Conservation (phyloP, 2,888 invertebrate species). For the Ferdinandea cuprea region DNA sequence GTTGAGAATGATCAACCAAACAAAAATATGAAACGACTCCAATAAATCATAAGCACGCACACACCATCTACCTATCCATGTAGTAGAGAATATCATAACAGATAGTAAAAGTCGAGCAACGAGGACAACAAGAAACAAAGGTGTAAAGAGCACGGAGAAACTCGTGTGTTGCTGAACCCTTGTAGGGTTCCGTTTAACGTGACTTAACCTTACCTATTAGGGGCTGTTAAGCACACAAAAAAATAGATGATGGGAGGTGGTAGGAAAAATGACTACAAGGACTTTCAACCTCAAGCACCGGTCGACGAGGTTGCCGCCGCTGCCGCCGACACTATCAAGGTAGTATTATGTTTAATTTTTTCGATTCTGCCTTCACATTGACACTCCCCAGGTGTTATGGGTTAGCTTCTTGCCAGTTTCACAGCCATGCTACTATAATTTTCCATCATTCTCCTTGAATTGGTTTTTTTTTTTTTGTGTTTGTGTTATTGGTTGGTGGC, state of each 20-base stretch:
- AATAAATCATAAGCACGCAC: too few relatives aligned
- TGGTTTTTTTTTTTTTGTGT: too few relatives aligned
- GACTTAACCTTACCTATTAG: constrained; percentile 45
- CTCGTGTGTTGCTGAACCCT: neutral
- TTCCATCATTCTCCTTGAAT: constrained; percentile 25
- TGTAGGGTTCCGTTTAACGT: constrained; percentile 9
- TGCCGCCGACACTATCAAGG: constrained; percentile 8
- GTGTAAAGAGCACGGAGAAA: too few relatives aligned
- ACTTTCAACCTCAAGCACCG: constrained; percentile 32
- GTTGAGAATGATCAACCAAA: too few relatives aligned
- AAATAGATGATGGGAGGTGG: neutral
- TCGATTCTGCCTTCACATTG: constrained; percentile 49
- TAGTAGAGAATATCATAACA: constrained; percentile 9
- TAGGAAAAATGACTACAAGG: constrained; percentile 24
- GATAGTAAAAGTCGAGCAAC: neutral
- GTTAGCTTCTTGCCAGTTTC: constrained; percentile 17
- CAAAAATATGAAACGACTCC: too few relatives aligned
- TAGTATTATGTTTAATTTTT: constrained; percentile 10
- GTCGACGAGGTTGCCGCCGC: too few relatives aligned
- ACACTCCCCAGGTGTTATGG: constrained; percentile 46
- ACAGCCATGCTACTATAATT: constrained; percentile 15
- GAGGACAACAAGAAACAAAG: neutral
- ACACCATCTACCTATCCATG: too few relatives aligned
- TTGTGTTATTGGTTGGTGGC: constrained; percentile 42
- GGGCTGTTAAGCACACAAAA: neutral